These are phyloP conservation scores for Anas platyrhynchos DNA, from an alignment of 2,113 vertebrate species.

Conservation along the genomic window DNA sequence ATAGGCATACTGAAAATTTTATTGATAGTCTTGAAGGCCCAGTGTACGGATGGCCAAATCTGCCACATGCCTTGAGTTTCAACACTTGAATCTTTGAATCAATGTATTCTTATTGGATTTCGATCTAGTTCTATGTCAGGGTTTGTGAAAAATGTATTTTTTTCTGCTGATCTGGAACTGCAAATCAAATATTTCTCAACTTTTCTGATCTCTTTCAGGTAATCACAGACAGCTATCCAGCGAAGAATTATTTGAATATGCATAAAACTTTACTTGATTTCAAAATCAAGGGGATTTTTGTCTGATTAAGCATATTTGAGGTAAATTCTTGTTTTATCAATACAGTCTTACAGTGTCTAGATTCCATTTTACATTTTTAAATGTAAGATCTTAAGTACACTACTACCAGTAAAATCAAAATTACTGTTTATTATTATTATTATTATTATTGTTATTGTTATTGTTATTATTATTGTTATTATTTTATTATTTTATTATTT, in stretches of 20 bases:
- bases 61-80: neutral
- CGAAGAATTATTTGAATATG: neutral
- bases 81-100: neutral
- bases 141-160: neutral
- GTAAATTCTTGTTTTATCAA: neutral
- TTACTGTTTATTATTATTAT: neutral
- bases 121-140: neutral
- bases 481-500: neutral
- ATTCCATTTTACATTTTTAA: neutral
- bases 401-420: neutral
- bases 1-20: neutral
- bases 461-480: neutral
- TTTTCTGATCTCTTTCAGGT: neutral
- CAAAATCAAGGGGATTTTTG: neutral
- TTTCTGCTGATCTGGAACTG: neutral
- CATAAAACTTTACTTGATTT: neutral
- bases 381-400: neutral
- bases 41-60: neutral
- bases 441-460: no score
- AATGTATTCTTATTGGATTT: neutral
- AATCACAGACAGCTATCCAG: neutral
- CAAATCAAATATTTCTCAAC: neutral
- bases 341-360: neutral
- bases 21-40: neutral
- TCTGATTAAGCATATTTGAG: neutral